Evolutionary conservation across 1,140 invertebrate species (phyloP), one percentile per base, ranked within the genome.

Genomic region (Drosophila kikkawai): DNA sequence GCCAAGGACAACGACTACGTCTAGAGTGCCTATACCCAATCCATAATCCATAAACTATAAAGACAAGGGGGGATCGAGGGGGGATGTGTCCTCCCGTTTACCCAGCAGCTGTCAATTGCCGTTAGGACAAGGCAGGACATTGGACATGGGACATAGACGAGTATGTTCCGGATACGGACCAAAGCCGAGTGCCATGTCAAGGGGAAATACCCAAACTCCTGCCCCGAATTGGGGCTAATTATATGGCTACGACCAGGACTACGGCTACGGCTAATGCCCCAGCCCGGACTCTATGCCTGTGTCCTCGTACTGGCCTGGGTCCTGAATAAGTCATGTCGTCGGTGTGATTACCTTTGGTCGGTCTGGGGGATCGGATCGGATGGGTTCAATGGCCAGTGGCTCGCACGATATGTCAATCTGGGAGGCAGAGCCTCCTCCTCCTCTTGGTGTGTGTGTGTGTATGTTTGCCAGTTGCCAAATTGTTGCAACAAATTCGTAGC

Each of bases 261-360:
- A 51, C 4, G 48, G 15, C 48, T 17, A 17, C 1, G 48, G 48
- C 26, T 51, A 51, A 51, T 17, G 48, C 29, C 15, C 26, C 9
- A 15, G 48, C 3, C 22, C 42, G 34, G 9, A 50, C 15, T 50
- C 26, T 32, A n/a, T 29, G 58, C 26, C 13, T 58, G 57, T n/a
- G 55, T 37, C 22, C 34, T 66, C 26, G 39, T 34, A 8, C 26
- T 32, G 41, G 44, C 17, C 17, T 59, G 59, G 22, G 59, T 34
- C 36, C 36, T 76, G 61, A 76, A 76, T 76, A 76, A 76, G 71
- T 76, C 71, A 76, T 76, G 71, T 75, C 36, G 36, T 50, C 36
- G 68, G 67, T 76, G 74, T 76, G 74, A 76, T 76, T 76, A 76
- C 74, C 74, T 76, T 67, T 76, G 74, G 74, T 39, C 59, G 60